Evolutionary conservation across 1,140 invertebrate species (phyloP), one percentile per base, ranked within the genome.

Genomic region (Heliconius eleuchia): DNA sequence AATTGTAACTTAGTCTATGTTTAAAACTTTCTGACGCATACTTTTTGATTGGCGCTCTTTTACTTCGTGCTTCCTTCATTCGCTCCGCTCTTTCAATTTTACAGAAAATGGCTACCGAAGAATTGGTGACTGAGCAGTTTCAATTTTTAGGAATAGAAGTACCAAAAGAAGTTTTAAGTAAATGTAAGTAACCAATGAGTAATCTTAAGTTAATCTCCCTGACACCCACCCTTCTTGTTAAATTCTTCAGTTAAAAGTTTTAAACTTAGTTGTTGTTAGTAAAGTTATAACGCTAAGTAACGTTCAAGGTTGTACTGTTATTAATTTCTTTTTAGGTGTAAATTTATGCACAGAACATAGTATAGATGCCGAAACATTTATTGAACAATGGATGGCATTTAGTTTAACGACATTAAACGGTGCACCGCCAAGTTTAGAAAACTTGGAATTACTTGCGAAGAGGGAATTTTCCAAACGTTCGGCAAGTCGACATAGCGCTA

Each of bases 351-450:
- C 94, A 79, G 90, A 91, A 74, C 95, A 96, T 82, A 91, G 95
- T 86, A 88, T 96, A n/a, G 96, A 96, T 78, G 95, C 96, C 73
- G 96, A 96, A 87, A 95, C 96, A 86, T 95, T 96, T 83, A 96
- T 95, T 76, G 96, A 96, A 85, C 95, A 95, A 92, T 97, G 96
- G 96, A 95, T 96, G 93, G 96, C 96, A 18, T 96, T 95, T 82
- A 96, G 95, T 83, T 89, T 96, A 77, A 96, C 96, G 18, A 87
- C 96, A 87, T 91, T 96, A 76, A 94, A 95, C 77, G 95, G 95
- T 23, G 95, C 95, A 0, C 89, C 95, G 39, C 96, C 96, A 27
- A 95, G 95, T 72, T 75, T 95, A 27, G 95, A 95, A 34, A 92
- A 95, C 84, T 91, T 97, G 46, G 91, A 95, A 75, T 90, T 95